A percentile compares a stretch with the other conserved stretches of the same genome.
Evolutionary conservation across 1,140 invertebrate species (phyloP).

Genomic region (Orchestia grillus): DNA sequence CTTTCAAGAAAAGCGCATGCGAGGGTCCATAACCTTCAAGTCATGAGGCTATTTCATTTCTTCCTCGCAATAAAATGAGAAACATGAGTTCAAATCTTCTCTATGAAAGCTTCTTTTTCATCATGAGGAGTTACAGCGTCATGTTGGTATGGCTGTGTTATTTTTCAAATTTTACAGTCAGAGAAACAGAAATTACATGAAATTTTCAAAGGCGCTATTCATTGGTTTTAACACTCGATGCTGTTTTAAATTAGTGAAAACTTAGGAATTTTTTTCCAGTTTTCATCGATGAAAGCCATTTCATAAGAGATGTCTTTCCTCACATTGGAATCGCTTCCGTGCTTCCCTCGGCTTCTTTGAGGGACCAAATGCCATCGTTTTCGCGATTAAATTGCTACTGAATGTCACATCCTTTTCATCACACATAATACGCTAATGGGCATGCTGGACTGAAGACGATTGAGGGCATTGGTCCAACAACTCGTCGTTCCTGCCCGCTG

Average conservation of each 20-base stretch:
- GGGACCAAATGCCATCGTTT: background rate
- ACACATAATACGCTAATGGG: background rate
- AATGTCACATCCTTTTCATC: background rate
- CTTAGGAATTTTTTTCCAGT: background rate
- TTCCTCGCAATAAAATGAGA: background rate
- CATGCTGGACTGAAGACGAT: background rate
- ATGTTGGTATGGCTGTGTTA: background rate
- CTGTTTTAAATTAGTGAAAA: background rate
- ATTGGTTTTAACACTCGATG: background rate
- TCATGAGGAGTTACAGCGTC: background rate
- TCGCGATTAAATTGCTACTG: background rate
- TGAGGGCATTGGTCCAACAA: background rate
- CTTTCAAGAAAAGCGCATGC: too few relatives aligned
- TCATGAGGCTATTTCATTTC: too few relatives aligned
- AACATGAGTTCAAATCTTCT: background rate
- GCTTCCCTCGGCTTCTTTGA: background rate
- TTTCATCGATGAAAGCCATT: background rate
- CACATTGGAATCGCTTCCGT: background rate
- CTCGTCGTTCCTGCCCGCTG: background rate
- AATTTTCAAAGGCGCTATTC: background rate
- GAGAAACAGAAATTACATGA: background rate
- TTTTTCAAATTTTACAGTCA: background rate
- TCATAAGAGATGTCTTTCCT: background rate
- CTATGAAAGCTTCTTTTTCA: background rate
- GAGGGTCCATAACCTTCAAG: too few relatives aligned